Evolutionary conservation across 30 jellyfish, hydroid and myxozoan species (phyloP).

Genomic region (Cassiopea xamachana): DNA sequence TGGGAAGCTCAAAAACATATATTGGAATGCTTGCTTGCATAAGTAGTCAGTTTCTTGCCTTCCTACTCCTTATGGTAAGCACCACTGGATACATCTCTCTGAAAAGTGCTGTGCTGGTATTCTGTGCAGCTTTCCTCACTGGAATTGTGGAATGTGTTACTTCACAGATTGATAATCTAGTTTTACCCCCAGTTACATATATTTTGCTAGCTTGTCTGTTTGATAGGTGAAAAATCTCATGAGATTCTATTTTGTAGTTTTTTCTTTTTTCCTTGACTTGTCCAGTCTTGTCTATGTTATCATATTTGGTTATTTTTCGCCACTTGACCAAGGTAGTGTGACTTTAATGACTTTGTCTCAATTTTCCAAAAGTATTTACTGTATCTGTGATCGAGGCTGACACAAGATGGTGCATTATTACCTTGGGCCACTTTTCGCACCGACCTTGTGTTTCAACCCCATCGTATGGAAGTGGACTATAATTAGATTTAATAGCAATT

Average conservation of each 20-base stretch:
- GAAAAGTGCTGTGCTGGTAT: neutral
- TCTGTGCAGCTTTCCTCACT: slow-evolving; percentile 33
- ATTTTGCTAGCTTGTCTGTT: slow-evolving; percentile 12
- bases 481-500: neutral
- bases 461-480: neutral
- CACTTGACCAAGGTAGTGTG: too few relatives aligned
- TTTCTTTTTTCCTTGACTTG: too few relatives aligned
- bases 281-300: too few relatives aligned
- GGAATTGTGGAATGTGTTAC: slow-evolving; percentile 76
- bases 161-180: slow-evolving; percentile 83
- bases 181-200: slow-evolving; percentile 78
- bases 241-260: too few relatives aligned
- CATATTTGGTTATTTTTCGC: too few relatives aligned
- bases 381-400: too few relatives aligned
- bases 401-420: too few relatives aligned
- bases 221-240: neutral
- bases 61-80: slow-evolving; percentile 9
- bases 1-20: slow-evolving; percentile 81
- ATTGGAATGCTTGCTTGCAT: slow-evolving; percentile 73
- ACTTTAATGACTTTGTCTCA: too few relatives aligned
- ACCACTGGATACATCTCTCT: slow-evolving; percentile 17
- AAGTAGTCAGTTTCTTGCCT: slow-evolving; percentile 47
- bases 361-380: too few relatives aligned
- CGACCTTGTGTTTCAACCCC: neutral
- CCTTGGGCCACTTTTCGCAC: too few relatives aligned